Evolutionary conservation across 1,140 invertebrate genomes (phyloP), one percentile per base, ranked within the genome.

Genomic region (Rhynchophorus ferrugineus): DNA sequence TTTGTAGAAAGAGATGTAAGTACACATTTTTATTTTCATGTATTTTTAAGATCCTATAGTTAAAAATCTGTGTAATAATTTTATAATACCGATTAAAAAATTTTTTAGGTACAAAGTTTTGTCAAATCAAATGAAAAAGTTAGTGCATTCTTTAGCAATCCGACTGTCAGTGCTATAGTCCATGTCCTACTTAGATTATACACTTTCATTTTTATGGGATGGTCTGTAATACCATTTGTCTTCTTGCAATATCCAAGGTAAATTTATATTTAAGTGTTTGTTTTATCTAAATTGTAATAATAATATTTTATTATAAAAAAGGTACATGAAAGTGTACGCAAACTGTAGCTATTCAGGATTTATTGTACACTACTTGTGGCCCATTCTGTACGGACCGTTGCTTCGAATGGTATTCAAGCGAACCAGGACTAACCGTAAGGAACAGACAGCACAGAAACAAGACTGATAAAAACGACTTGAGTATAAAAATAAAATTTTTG

Each of bases 1-100:
- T 85, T 81, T 55, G 81, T 87, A 58, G 93, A 97, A 65, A 88
- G 84, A 75, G 87, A 90, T 65, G 87, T 91, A 72, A 82, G 80
- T 74, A 49, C 56, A 44, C 7, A 18, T 20, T 35, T 35, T 20
- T 18, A 47, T 48, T 13, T 22, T 44, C 19, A 44, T n/a, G n/a
- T n/a, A n/a, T n/a, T n/a, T n/a, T 47, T 1, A 17, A 24, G 17
- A 22, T 33, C 2, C n/a, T 39, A 22, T 18, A 41, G 17, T 41
- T 38, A 14, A 3, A 16, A 42, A 7, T 38, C 11, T 38, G n/a
- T n/a, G 13, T n/a, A 16, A 2, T 38, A 21, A 19, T 37, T 43
- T 43, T 62, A 43, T 56, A 34, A 29, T 29, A 29, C n/a, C n/a
- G n/a, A n/a, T n/a, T n/a, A n/a, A n/a, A n/a, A n/a, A n/a, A n/a